Percentiles rank a stretch among this genome's conserved stretches.
phyloP scores from a whole-genome alignment of 1,140 invertebrate genomes.

The Cherax destructor region DNA sequence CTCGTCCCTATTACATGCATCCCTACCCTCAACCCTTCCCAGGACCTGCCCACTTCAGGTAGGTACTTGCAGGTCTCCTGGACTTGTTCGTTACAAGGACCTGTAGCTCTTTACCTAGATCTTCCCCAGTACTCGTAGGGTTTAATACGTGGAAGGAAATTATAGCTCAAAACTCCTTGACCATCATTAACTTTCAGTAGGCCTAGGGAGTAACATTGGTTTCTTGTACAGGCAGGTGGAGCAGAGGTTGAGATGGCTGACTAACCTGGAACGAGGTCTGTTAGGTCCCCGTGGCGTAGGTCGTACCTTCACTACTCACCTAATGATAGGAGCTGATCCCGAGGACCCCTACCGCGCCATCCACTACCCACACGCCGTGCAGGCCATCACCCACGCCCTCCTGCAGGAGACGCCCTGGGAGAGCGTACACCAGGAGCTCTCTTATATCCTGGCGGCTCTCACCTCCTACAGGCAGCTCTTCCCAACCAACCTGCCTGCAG shows the following conservation, averaged over 20 bases:
- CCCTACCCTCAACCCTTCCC: conserved; percentile 14
- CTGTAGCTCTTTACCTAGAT: neutral
- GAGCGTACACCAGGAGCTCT: conserved; percentile 51
- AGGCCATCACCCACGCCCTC: conserved; percentile 45
- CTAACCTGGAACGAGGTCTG: conserved; percentile 24
- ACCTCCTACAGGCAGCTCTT: conserved; percentile 50
- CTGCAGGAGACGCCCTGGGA: conserved; percentile 20
- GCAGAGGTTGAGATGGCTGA: conserved; percentile 24
- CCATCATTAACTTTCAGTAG: no score
- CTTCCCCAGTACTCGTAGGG: neutral
- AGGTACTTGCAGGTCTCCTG: neutral
- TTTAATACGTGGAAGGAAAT: no score
- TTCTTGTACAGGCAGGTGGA: conserved; percentile 33
- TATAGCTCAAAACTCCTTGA: no score
- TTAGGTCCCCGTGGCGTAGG: conserved; percentile 36
- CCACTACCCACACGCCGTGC: conserved; percentile 41
- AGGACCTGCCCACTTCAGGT: conserved; percentile 24
- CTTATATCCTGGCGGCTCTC: conserved; percentile 46
- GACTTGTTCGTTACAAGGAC: neutral
- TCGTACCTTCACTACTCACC: conserved; percentile 22
- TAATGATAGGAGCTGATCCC: conserved; percentile 33
- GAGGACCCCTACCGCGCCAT: conserved; percentile 19
- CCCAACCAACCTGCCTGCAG: neutral
- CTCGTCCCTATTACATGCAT: neutral
- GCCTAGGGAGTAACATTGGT: no score